phyloP scores from a whole-genome alignment of 2,113 vertebrate genomes.

The Empidonax alnorum region DNA sequence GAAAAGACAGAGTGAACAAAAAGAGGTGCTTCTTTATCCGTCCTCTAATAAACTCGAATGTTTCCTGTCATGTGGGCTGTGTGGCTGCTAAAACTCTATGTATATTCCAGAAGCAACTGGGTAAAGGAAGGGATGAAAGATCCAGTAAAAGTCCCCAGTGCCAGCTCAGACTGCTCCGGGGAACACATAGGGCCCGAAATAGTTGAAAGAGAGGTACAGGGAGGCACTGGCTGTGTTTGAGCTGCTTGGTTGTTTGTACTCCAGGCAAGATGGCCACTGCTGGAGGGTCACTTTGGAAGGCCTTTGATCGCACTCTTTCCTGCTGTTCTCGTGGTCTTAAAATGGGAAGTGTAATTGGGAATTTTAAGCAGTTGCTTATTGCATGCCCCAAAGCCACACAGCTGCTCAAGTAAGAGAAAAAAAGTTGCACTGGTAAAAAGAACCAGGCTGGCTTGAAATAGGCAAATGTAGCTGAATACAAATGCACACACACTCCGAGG shows the following conservation, averaged over 20 bases:
- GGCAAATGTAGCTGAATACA: constrained; percentile 24
- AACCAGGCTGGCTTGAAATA: background rate
- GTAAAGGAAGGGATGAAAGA: background rate
- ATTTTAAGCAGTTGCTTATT: background rate
- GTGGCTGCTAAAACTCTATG: background rate
- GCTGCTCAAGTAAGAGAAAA: background rate
- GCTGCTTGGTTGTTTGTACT: background rate
- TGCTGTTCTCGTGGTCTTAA: background rate
- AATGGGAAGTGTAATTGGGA: background rate
- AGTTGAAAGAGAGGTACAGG: background rate
- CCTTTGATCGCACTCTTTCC: background rate
- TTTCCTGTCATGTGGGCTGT: background rate
- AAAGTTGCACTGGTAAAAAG: background rate
- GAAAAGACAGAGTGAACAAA: background rate
- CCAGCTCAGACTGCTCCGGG: fast-evolving
- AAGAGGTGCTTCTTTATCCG: background rate
- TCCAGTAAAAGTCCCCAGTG: background rate
- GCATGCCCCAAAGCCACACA: background rate
- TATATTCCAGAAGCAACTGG: background rate
- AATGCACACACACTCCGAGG: background rate
- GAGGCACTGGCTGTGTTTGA: background rate
- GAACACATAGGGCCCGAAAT: fast-evolving
- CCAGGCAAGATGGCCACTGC: background rate
- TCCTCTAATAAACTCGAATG: background rate
- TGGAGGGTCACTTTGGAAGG: background rate